Percentiles rank a stretch among this genome's conserved stretches.
These are phyloP conservation scores for Decapterus maruadsi DNA, from an alignment of 2,797 vertebrate genomes.

Conservation along the genomic window DNA sequence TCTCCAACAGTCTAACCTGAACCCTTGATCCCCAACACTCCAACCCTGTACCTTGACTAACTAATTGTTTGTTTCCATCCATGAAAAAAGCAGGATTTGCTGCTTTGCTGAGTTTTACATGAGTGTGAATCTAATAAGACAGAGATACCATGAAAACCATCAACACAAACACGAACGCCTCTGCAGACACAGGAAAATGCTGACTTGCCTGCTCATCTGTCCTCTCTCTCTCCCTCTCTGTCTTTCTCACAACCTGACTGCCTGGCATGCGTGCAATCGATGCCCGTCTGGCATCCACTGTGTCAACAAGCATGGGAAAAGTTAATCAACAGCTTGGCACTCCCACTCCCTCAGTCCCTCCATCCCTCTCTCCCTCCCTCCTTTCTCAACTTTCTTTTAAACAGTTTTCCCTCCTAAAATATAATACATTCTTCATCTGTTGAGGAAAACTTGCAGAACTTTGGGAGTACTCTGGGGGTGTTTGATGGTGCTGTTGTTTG, in stretches of 20 bases:
- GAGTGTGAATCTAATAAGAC: background rate
- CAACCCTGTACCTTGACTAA: no score
- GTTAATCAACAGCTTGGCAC: constrained; percentile 67
- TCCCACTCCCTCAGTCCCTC: constrained; percentile 23
- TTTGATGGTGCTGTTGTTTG: constrained; percentile 7
- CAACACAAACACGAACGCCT: background rate
- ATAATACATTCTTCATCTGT: background rate
- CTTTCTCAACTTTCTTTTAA: constrained; percentile 1
- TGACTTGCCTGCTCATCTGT: constrained; percentile 21
- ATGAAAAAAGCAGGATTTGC: background rate
- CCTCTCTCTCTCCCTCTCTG: constrained; percentile 9
- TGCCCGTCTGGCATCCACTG: constrained; percentile 70
- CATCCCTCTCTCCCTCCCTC: background rate
- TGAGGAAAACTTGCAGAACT: background rate
- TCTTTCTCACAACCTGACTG: constrained; percentile 67
- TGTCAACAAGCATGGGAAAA: constrained; percentile 80
- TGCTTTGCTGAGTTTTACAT: background rate
- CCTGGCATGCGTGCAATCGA: constrained; percentile 71
- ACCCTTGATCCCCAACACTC: no score
- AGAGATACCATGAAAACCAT: background rate
- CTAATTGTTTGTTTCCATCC: background rate
- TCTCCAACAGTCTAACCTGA: no score
- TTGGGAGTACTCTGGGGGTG: no score
- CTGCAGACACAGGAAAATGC: constrained; percentile 58
- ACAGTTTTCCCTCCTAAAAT: background rate